A percentile compares a stretch with the other conserved stretches of the same genome.
These are phyloP conservation scores for Carassius auratus DNA, from an alignment of 2,113 vertebrate genomes.

Conservation along the genomic window DNA sequence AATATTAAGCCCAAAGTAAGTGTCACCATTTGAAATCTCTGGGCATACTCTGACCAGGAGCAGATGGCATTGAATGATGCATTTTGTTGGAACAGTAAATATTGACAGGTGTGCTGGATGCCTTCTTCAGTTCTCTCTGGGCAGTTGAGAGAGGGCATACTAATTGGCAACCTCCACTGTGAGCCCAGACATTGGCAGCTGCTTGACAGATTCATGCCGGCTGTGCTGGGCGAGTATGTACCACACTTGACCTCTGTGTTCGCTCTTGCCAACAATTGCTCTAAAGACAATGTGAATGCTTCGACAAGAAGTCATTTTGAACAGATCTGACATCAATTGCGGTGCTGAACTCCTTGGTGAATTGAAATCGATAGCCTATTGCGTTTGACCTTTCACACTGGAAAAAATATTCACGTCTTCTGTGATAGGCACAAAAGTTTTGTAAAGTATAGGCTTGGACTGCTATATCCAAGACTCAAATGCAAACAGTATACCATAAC, in stretches of 20 bases:
- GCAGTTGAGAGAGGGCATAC: conserved; percentile 55
- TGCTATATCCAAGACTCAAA: neutral
- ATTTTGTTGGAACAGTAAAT: conserved; percentile 75
- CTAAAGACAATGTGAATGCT: conserved; percentile 63
- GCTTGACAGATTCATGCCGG: conserved; percentile 53
- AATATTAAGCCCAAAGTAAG: conserved; percentile 71
- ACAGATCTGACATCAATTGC: conserved; percentile 72
- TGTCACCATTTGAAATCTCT: conserved; percentile 68
- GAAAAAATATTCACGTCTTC: conserved; percentile 42
- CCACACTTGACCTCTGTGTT: conserved; percentile 44
- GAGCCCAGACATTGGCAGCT: conserved; percentile 58
- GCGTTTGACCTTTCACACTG: conserved; percentile 16
- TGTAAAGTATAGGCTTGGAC: neutral
- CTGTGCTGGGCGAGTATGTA: conserved; percentile 34
- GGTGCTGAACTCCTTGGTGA: conserved; percentile 63
- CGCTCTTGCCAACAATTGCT: conserved; percentile 64
- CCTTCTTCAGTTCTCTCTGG: conserved; percentile 58
- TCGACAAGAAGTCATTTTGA: conserved; percentile 72
- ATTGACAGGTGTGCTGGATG: conserved; percentile 71
- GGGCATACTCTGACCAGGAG: conserved; percentile 60
- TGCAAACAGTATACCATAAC: no score
- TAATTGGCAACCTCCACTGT: conserved; percentile 67
- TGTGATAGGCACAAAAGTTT: conserved; percentile 54
- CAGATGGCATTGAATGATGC: conserved; percentile 75
- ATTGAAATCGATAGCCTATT: conserved; percentile 62